Base-by-base conservation (phyloP, 2,113 vertebrate genomes). In the Tachuris rubrigastra region DNA sequence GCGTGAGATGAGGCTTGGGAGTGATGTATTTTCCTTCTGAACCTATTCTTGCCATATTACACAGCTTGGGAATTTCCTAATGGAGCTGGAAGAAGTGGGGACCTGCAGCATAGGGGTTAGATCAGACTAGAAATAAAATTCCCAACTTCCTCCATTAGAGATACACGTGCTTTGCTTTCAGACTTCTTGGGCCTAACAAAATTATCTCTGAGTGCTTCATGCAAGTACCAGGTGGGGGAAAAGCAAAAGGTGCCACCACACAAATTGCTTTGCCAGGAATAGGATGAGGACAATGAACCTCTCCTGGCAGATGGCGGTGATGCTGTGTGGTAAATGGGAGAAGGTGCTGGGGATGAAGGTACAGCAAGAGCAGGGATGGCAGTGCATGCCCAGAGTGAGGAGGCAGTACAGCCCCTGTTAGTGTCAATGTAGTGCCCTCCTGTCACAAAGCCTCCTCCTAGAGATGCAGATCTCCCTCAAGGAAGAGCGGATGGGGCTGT, bases 341-440 rank as follows among this genome's bases (percentile, higher is more conserved):
- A 65, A 77, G 24, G 37, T 77, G 68, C 46, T 2, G 5, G 50
- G 24, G 33, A 67, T 35, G 89, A 63, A 87, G 35, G 35, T 25
- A 10, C 47, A 33, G 74, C 6, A 8, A 28, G 67, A 83, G 37
- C 4, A 2, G 44, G 35, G n/a, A 41, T 66, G 49, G 42, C 71
- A 58, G 47, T 22, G 30, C 41, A 6, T 5, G 22, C 10, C 79
- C 28, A 50, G 47, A 39, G 33, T 1, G 27, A 73, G 47, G 42
- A 90, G 79, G 56, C 33, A 73, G 35, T 8, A 4, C 50, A 53
- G 44, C 39, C 66, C 66, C 66, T 35, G 14, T 33, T 28, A 28
- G 23, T 3, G 3, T 28, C 1, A 0, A 2, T 0, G 1, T 3
- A 10, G 65, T 72, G 35, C 50, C 46, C 23, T 81, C 76, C 53